Conservation (phyloP, 2,797 vertebrate species). For the Pteropus rufus region DNA sequence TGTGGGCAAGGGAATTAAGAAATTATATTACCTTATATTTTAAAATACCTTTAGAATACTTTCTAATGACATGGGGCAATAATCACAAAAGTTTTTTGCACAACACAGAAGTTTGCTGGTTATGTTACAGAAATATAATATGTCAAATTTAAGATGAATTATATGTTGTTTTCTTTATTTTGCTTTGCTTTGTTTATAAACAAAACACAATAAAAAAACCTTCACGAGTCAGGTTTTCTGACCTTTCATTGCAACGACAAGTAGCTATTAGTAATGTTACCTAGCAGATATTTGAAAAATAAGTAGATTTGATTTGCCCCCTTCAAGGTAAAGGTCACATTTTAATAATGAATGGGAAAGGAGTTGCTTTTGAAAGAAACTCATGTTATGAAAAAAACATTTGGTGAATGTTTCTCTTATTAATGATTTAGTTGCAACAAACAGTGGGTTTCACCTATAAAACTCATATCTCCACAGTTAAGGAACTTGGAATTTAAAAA, state of each 20-base stretch:
- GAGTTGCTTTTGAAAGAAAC: conserved; percentile 25
- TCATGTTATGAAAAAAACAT: conserved; percentile 23
- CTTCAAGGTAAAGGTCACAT: conserved; percentile 59
- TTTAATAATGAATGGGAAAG: conserved; percentile 62
- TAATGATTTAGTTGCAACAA: conserved; percentile 1
- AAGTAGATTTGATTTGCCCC: conserved; percentile 1
- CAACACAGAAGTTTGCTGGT: background rate
- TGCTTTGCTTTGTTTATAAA: background rate
- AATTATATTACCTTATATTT: background rate
- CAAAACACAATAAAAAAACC: background rate
- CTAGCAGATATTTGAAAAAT: conserved; percentile 18
- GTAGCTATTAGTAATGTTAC: background rate
- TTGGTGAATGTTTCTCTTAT: background rate
- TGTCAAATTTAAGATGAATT: conserved; percentile 4
- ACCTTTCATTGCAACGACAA: conserved; percentile 10
- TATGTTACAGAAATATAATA: background rate
- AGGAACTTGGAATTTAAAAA: background rate
- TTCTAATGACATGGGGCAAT: background rate
- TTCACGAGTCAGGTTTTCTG: background rate
- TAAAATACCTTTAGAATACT: background rate
- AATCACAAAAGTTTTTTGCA: background rate
- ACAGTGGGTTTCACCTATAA: background rate
- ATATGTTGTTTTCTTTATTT: background rate
- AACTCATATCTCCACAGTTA: background rate
- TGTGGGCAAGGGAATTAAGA: background rate